Evolutionary conservation across 2,888 invertebrate genomes (phyloP).

Genomic region (Limnephilus rhombicus): DNA sequence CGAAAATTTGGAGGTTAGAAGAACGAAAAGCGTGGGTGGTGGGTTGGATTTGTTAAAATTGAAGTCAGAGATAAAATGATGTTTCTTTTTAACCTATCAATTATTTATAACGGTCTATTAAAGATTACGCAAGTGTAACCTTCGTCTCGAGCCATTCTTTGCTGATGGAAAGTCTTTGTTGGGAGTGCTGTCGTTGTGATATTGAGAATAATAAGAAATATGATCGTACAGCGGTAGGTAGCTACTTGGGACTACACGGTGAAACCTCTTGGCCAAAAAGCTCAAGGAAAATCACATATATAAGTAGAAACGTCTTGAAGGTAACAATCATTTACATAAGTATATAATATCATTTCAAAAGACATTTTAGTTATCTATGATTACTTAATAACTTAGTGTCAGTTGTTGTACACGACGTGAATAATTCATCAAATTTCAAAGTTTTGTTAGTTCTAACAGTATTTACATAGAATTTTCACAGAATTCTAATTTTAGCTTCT

Average conservation of each 20-base stretch:
- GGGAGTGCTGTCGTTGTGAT: not conserved
- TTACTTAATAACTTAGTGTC: too few species aligned
- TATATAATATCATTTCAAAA: not conserved
- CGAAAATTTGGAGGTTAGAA: not conserved
- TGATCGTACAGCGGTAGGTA: not conserved
- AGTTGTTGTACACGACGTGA: too few species aligned
- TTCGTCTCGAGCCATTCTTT: not conserved
- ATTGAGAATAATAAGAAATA: not conserved
- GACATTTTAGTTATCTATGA: not conserved
- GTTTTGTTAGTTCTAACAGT: too few species aligned
- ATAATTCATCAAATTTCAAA: too few species aligned
- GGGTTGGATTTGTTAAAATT: not conserved
- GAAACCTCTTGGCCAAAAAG: not conserved
- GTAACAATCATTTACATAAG: not conserved
- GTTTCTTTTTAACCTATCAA: not conserved
- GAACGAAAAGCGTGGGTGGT: not conserved
- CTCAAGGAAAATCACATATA: not conserved
- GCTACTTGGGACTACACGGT: not conserved
- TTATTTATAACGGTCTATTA: conserved; percentile 1
- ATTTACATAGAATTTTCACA: too few species aligned
- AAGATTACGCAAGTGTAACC: not conserved
- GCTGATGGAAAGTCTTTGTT: not conserved
- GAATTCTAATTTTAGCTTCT: too few species aligned
- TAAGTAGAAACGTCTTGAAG: not conserved
- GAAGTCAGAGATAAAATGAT: not conserved